Evolutionary conservation across 2,888 invertebrate species (phyloP), one percentile per base, ranked within the genome.

Genomic region (Oscheius sp.): DNA sequence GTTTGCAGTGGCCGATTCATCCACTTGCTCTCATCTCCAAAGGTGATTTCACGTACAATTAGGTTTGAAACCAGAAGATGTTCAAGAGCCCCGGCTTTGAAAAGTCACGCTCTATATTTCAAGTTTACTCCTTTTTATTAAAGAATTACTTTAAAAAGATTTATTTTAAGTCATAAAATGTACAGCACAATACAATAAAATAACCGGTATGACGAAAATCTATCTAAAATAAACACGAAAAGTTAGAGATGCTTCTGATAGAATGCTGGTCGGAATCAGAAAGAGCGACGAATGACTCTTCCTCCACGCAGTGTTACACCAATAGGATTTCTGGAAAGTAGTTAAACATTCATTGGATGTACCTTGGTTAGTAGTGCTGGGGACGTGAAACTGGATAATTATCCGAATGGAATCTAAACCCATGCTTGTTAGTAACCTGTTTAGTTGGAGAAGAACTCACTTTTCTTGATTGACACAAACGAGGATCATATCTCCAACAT

Each of bases 401-500:
- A 45, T 78, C 76, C 37, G 75, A 67, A 46, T 70, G 72, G 64
- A 71, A 72, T 75, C 79, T 79, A 75, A 20, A 75, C 70, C 1
- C 42, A 61, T 20, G 33, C 15, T 20, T 57, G 55, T 39, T 39
- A 29, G 34, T 23, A 12, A 37, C 3, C 23, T 2, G 20, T 8
- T 39, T 29, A 15, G 34, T 23, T n/a, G 29, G n/a, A 42, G 10
- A 63, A 25, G 42, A 4, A 68, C 63, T 72, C 55, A 85, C 85
- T 79, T 81, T 69, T 85, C 82, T 50, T 76, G 74, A n/a, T 74
- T 74, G 50, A 81, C 70, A 53, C 83, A 82, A 42, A 83, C 76
- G n/a, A 85, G 67, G 10, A 78, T 72, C 63, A 82, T 77, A 69
- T 85, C 85, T 58, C 76, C 67, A 39, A 84, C 55, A 68, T 78